Base-by-base conservation (phyloP, 2,888 invertebrate genomes). In the Netelia virgata region DNA sequence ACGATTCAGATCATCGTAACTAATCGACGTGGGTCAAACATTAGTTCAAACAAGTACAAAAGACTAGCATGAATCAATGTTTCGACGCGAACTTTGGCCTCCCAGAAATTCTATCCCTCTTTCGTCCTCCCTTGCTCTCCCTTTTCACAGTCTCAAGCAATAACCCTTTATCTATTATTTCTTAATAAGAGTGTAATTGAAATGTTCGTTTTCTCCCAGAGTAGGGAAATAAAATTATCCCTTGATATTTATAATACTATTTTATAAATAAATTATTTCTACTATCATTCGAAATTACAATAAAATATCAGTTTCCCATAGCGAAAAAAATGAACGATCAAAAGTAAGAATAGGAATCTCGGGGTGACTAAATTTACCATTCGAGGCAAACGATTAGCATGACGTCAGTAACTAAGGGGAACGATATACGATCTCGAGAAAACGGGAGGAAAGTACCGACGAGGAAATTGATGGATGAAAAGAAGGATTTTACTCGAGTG, bases 21-120 rank as follows among this genome's bases (percentile, higher is more conserved):
- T 88, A 88, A 89, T 87, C 84, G 73, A 85, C 41, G 76, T 79
- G 70, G 23, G 23, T 23, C 23, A 23, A 2, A 23, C 23, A 23
- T 64, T 75, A 63, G 14, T 47, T 11, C 75, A 43, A 36, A 57
- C 43, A 53, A 20, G 57, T 23, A 79, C 73, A 76, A 72, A 79
- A 61, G 69, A 79, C 57, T 87, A 66, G 87, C 88, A 87, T 88
- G 88, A 89, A 90, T 90, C 88, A 89, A 76, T 89, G 88, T 85
- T 74, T 36, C 73, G 78, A 78, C 18, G 77, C 28, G 11, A 84
- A 43, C 41, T 59, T 28, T 55, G 20, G 36, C 55, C 63, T 64
- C 0, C 16, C n/a, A 18, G 47, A 63, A 76, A 84, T 83, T 28
- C 28, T 36, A 41, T 57, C 70, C 28, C 64, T 16, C 20, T 53